phyloP scores from a whole-genome alignment of 2,797 vertebrate species.

The Lophius americanus region DNA sequence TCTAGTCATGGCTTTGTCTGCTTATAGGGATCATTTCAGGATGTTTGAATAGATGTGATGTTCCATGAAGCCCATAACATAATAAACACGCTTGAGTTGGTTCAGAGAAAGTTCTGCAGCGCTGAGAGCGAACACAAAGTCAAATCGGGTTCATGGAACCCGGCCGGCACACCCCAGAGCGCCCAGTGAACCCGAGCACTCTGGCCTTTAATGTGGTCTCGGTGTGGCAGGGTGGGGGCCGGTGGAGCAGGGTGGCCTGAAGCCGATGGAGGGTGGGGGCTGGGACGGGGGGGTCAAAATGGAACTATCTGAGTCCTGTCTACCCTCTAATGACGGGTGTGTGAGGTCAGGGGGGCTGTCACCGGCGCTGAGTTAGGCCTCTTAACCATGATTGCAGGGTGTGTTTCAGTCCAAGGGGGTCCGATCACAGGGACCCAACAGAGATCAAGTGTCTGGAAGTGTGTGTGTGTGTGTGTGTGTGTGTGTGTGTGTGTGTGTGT shows the following conservation, averaged over 20 bases:
- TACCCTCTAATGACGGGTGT: slow-evolving; percentile 51
- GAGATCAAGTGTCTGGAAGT: slow-evolving; percentile 4
- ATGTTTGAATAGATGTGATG: background rate
- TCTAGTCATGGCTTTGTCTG: background rate
- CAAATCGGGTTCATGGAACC: slow-evolving; percentile 22
- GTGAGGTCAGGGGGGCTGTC: slow-evolving; percentile 39
- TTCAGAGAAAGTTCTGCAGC: slow-evolving; percentile 7
- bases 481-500: slow-evolving; percentile 17
- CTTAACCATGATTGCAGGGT: slow-evolving; percentile 59
- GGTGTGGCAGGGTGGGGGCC: slow-evolving; percentile 15
- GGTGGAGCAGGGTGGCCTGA: slow-evolving; percentile 5
- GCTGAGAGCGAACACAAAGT: slow-evolving; percentile 19
- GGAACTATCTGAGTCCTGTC: slow-evolving; percentile 2
- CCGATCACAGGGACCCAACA: slow-evolving; percentile 53
- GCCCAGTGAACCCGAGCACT: slow-evolving; percentile 26
- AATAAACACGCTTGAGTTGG: background rate
- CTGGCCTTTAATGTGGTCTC: slow-evolving; percentile 59
- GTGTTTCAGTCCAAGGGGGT: slow-evolving; percentile 33
- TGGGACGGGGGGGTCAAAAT: background rate
- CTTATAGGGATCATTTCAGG: background rate
- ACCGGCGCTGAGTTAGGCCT: slow-evolving; percentile 50
- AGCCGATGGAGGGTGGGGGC: slow-evolving; percentile 1
- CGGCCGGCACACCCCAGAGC: slow-evolving; percentile 36
- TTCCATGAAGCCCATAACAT: background rate
- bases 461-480: slow-evolving; percentile 7